Evolutionary conservation across 2,797 vertebrate species (phyloP).

Genomic region (Trachurus trachurus): DNA sequence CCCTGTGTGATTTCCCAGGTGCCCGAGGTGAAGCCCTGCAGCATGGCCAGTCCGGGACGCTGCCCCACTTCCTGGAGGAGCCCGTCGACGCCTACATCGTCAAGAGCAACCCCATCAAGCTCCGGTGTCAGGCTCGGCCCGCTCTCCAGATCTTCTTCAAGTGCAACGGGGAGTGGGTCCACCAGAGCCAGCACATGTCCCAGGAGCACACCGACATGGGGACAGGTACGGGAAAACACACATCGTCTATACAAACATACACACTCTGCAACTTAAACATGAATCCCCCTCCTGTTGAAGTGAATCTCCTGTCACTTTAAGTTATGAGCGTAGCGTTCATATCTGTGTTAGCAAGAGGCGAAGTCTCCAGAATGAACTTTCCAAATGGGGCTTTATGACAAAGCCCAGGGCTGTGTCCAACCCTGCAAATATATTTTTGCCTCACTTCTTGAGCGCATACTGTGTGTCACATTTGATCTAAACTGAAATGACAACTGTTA

Average conservation of each 20-base stretch:
- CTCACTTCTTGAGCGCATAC: conserved; percentile 27
- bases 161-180: conserved; percentile 99
- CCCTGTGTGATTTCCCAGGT: conserved; percentile 57
- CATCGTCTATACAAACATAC: neutral
- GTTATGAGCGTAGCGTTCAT: conserved; percentile 11
- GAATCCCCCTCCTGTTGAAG: neutral
- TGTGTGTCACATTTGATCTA: conserved; percentile 65
- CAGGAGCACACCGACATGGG: conserved; percentile 92
- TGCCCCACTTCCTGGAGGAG: conserved; percentile 97
- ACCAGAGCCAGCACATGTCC: conserved; percentile 95
- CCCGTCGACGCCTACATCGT: conserved; percentile 96
- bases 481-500: conserved; percentile 70
- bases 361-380: conserved; percentile 42
- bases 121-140: conserved; percentile 92
- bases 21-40: conserved; percentile 80
- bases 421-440: conserved; percentile 41
- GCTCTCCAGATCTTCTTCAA: conserved; percentile 99
- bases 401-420: conserved; percentile 32
- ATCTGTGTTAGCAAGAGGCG: conserved; percentile 14
- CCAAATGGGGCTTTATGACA: conserved; percentile 37
- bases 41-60: conserved; percentile 87
- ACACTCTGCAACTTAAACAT: neutral
- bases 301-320: conserved; percentile 18
- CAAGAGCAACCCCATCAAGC: conserved; percentile 96
- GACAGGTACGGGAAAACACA: conserved; percentile 86